These are phyloP conservation scores for Herpailurus yagouaroundi DNA, from an alignment of 2,113 vertebrate species.

Conservation along the genomic window DNA sequence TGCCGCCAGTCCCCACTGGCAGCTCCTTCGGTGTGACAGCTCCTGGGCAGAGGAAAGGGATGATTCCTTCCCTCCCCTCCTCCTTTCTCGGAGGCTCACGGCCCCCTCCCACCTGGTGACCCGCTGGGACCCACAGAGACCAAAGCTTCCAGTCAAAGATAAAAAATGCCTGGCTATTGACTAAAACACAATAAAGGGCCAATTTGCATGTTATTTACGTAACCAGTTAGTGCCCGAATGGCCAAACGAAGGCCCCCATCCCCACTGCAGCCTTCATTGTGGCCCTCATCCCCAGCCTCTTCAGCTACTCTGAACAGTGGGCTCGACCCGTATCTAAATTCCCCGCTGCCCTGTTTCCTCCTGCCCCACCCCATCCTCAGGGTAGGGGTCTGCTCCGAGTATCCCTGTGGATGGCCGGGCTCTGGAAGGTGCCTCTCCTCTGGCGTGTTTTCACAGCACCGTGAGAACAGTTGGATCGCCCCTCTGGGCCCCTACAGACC, in stretches of 20 bases:
- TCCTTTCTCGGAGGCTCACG: neutral
- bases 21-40: neutral
- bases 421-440: neutral
- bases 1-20: neutral
- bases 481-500: neutral
- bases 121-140: conserved; percentile 51
- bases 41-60: neutral
- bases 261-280: neutral
- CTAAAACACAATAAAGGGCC: neutral
- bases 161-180: conserved; percentile 64
- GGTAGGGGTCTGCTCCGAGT: too few species aligned
- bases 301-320: too few species aligned
- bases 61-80: neutral
- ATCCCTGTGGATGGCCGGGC: neutral
- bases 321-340: neutral
- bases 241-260: neutral
- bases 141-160: conserved; percentile 45
- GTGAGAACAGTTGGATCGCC: neutral
- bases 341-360: neutral
- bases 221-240: neutral
- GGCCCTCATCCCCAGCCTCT: neutral
- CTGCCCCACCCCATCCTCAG: accelerated
- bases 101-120: conserved; percentile 45
- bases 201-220: conserved; percentile 66
- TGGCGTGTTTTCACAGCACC: neutral